Base-by-base conservation (phyloP, 2,797 vertebrate genomes). In the Pachyuromys duprasi region DNA sequence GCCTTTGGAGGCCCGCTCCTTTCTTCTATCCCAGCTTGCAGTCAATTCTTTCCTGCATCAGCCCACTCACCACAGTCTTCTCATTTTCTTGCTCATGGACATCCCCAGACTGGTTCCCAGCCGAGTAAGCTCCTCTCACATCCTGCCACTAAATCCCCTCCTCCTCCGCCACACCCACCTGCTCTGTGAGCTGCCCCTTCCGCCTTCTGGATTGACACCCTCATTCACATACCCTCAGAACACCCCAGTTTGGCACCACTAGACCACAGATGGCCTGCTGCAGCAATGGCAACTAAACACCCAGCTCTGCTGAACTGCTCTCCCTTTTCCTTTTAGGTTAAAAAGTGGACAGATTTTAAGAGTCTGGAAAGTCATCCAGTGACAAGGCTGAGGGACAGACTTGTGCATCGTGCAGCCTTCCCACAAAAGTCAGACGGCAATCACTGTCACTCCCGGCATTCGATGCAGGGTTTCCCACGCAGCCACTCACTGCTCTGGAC, bases 281-380 rank as follows among this genome's bases (percentile, higher is more conserved):
- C 1, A 18, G 70, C 1, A 18, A 86, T 11, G 42, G 80, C 49
- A 53, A 60, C 79, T 8, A 24, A 60, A 26, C 39, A 20, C 87
- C 76, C 55, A 5, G 65, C 57, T 33, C 81, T 74, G 6, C 74
- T 36, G 69, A 93, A 81, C 11, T 1, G 2, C 80, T 67, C 62
- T 24, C 87, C 83, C 22, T 33, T 42, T 88, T 75, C 92, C 90
- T 96, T 74, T 92, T 81, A 97, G 90, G 94, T 95, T 33, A 96
- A 67, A 22, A 42, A 67, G 67, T 2, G 69, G 69, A 81, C 91
- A 63, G 84, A 39, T 89, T 74, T 49, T 55, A 11, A 18, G 42
- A 83, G 60, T 36, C 69, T 67, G 65, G 31, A 39, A 75, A 93
- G 93, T 76, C 90, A 91, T 87, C 55, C 63, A 36, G n/a, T 57